A percentile compares a stretch with the other conserved stretches of the same genome.
Conservation (phyloP, 2,888 invertebrate species). For the Temnothorax unifasciatus region DNA sequence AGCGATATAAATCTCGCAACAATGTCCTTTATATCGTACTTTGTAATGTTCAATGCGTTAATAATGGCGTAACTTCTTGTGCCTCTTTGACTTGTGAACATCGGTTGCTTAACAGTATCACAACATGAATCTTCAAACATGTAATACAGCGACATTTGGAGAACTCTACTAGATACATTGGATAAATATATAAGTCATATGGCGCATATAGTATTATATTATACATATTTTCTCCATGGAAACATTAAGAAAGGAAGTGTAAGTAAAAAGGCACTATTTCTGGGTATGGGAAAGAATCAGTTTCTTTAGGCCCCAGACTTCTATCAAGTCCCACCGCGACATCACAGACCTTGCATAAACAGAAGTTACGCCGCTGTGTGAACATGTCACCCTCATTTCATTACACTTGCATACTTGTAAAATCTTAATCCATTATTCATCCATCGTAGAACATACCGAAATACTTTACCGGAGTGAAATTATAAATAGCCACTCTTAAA, state of each 20-base stretch:
- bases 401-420: constrained; percentile 56
- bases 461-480: constrained; percentile 57
- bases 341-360: constrained; percentile 68
- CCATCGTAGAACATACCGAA: constrained; percentile 50
- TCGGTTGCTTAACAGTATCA: constrained; percentile 59
- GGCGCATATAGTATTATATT: constrained; percentile 62
- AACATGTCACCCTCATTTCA: constrained; percentile 67
- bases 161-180: constrained; percentile 62
- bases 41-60: constrained; percentile 62
- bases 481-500: constrained; percentile 61
- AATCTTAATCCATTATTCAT: constrained; percentile 60
- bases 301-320: constrained; percentile 71
- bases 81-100: constrained; percentile 58
- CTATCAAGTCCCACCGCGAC: constrained; percentile 62
- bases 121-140: constrained; percentile 53
- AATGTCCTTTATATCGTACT: constrained; percentile 63
- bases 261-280: constrained; percentile 78
- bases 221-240: constrained; percentile 61
- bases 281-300: constrained; percentile 73
- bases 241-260: constrained; percentile 71
- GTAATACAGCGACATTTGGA: constrained; percentile 52
- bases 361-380: constrained; percentile 75
- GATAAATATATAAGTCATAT: constrained; percentile 67
- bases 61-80: constrained; percentile 73
- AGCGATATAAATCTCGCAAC: constrained; percentile 70